phyloP scores from a whole-genome alignment of 2,797 vertebrate genomes.

The Natrix natrix region DNA sequence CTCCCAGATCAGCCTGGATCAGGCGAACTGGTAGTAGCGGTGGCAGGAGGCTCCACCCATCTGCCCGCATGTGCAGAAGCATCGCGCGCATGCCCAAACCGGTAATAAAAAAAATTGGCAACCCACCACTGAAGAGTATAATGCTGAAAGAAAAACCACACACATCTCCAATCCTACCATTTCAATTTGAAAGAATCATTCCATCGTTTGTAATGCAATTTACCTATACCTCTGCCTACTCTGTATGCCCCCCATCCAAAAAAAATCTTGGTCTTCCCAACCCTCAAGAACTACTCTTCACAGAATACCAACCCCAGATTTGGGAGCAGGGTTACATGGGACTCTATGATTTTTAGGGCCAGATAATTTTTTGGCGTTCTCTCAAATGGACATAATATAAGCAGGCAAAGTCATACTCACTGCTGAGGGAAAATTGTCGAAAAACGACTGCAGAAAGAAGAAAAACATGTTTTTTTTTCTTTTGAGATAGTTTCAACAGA shows the following conservation, averaged over 20 bases:
- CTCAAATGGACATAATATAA: not conserved
- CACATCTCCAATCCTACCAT: not conserved
- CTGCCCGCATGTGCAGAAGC: no score
- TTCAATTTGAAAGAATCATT: not conserved
- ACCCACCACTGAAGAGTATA: not conserved
- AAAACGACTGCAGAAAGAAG: not conserved
- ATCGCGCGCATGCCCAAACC: no score
- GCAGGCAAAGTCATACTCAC: not conserved
- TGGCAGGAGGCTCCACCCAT: no score
- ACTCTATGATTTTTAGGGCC: not conserved
- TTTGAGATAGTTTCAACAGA: not conserved
- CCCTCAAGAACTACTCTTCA: not conserved
- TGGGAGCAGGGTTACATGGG: not conserved
- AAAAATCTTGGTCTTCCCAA: not conserved
- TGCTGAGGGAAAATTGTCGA: fast-evolving
- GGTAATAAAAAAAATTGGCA: no score
- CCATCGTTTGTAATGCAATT: not conserved
- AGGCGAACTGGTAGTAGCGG: no score
- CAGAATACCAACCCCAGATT: not conserved
- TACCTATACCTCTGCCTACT: not conserved
- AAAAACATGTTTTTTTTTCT: not conserved
- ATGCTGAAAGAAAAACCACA: not conserved
- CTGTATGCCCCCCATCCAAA: not conserved
- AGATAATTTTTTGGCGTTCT: not conserved
- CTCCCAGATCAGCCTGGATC: no score